Percentiles rank a stretch among this genome's conserved stretches.
Conservation (phyloP, 2,797 vertebrate species). For the Crenichthys baileyi region DNA sequence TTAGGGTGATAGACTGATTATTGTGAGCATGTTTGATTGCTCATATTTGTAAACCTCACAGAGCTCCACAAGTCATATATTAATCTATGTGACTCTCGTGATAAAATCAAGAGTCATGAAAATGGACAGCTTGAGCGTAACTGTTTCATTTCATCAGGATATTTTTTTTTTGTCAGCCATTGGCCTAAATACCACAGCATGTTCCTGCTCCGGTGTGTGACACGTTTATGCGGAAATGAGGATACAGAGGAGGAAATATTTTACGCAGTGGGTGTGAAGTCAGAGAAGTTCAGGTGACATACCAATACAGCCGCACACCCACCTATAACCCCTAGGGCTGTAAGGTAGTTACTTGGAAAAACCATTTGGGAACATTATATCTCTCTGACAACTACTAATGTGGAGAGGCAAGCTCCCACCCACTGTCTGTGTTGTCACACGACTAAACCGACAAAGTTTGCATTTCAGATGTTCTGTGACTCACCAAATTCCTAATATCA, state of each 20-base stretch:
- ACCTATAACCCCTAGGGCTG: slow-evolving; percentile 74
- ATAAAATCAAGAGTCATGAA: neutral
- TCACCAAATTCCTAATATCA: slow-evolving; percentile 13
- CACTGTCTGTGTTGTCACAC: slow-evolving; percentile 43
- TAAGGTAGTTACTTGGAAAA: slow-evolving; percentile 69
- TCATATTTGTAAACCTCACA: neutral
- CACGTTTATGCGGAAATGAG: slow-evolving; percentile 12
- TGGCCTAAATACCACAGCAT: neutral
- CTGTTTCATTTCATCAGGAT: neutral
- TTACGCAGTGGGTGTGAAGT: slow-evolving; percentile 26
- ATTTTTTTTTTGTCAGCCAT: neutral
- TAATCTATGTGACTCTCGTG: neutral
- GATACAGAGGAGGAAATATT: slow-evolving; percentile 12
- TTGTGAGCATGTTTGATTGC: neutral
- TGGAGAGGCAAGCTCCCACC: slow-evolving; percentile 57
- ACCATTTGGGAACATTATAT: slow-evolving; percentile 81
- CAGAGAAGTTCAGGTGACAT: slow-evolving; percentile 66
- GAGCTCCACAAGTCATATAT: neutral
- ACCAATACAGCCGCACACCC: slow-evolving; percentile 71
- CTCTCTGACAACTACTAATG: slow-evolving; percentile 65
- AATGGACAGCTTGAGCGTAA: neutral
- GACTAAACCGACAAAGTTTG: slow-evolving; percentile 12
- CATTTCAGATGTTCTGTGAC: slow-evolving; percentile 10
- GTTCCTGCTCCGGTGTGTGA: slow-evolving; percentile 2
- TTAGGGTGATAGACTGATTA: neutral